Evolutionary conservation across 2,113 vertebrate genomes (phyloP), one percentile per base, ranked within the genome.

Genomic region (Hystrix cristata): DNA sequence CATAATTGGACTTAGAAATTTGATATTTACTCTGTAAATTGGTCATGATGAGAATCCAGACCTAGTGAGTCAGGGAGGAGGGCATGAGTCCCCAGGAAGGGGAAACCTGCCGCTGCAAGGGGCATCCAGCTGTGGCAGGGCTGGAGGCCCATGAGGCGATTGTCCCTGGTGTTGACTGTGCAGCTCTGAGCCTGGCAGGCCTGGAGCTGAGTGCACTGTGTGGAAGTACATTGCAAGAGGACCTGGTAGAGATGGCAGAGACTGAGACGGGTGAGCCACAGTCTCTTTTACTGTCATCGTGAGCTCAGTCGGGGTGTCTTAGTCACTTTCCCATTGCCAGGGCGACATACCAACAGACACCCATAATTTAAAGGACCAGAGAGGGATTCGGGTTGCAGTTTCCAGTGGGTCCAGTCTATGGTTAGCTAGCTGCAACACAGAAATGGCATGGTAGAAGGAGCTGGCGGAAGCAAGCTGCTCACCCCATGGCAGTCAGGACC

Each of bases 1-100:
- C 83, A 60, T 90, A 94, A 95, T 93, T 81, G n/a, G n/a, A 53
- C 81, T 85, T 94, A 64, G 92, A 95, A 94, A 97, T 88, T 65
- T 88, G 90, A 87, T 85, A 86, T 87, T 92, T 93, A 80, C 85
- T 94, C 27, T 94, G 78, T 85, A 92, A 95, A 95, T 90, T 95
- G 96, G 60, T 92, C 71, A 18, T 65, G 74, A 93, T 91, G 96
- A 96, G 92, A 95, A 92, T 46, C 84, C 60, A 62, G 59, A 86
- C 57, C 78, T 57, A 31, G 51, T 79, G 79, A 79, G 7, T 62
- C 31, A 10, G 43, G 60, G 65, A 31, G 11, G 38, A 21, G 13
- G 53, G 79, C n/a, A 16, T 38, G 23, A 43, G 53, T 27, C 31
- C 64, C 83, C 10, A 43, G 67, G 92, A 55, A 87, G 74, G 81